phyloP scores from a whole-genome alignment of 2,888 invertebrate species.

The Cylindroiulus punctatus region DNA sequence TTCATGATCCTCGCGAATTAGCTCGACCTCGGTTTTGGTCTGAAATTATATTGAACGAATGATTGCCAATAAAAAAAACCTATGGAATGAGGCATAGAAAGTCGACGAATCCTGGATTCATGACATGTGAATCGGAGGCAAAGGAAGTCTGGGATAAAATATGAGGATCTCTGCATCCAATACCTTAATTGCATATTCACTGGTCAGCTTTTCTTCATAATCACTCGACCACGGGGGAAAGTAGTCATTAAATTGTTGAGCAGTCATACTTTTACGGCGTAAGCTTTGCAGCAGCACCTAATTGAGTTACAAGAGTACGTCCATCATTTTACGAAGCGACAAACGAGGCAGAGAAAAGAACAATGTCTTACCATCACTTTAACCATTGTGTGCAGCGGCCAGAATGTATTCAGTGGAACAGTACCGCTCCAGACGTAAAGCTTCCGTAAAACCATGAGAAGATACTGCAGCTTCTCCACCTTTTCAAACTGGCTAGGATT shows the following conservation, averaged over 20 bases:
- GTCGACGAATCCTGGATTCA: not conserved
- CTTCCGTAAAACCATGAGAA: not conserved
- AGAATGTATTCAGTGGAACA: not conserved
- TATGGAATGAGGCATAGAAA: not conserved
- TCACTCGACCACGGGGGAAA: not conserved
- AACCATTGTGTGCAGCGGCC: not conserved
- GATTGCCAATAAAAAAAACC: not conserved
- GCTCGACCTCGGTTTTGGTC: not conserved
- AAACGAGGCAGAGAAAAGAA: not conserved
- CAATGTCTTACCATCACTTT: constrained; percentile 1
- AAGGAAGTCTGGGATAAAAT: not conserved
- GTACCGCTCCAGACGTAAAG: not conserved
- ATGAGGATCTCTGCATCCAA: not conserved
- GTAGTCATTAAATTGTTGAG: not conserved
- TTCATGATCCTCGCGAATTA: constrained; percentile 9
- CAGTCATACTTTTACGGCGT: not conserved
- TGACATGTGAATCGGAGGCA: too few species aligned
- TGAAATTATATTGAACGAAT: not conserved
- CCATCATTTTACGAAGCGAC: not conserved
- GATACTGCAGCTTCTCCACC: not conserved
- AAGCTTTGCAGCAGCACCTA: not conserved
- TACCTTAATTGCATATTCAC: not conserved
- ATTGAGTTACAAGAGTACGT: not conserved
- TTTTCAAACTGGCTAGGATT: not conserved
- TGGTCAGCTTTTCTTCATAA: not conserved